These are phyloP conservation scores for Chiridota heheva DNA, from an alignment of 35 echinoderm and acorn worm genomes.

Conservation along the genomic window DNA sequence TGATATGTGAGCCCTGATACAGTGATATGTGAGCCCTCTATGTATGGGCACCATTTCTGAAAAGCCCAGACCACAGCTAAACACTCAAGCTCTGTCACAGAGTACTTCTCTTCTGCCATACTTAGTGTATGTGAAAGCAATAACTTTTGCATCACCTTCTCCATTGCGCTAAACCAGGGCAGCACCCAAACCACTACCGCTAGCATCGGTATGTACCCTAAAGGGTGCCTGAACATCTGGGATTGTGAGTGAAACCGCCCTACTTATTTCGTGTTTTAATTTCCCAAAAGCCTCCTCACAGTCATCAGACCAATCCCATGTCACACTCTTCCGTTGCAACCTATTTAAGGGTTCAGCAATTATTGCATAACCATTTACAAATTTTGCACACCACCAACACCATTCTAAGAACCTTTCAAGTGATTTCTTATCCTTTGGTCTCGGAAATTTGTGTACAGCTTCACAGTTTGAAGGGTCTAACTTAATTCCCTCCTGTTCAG, in stretches of 20 bases:
- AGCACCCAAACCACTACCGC: background rate
- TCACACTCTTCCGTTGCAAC: background rate
- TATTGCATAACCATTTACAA: background rate
- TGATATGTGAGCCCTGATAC: background rate
- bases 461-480: constrained; percentile 40
- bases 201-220: constrained; percentile 12
- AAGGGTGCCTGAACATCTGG: background rate
- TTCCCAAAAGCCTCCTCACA: background rate
- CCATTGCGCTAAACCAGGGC: background rate
- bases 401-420: background rate
- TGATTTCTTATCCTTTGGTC: background rate
- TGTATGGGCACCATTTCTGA: background rate
- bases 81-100: constrained; percentile 30
- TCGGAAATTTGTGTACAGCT: constrained; percentile 19
- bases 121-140: constrained; percentile 24
- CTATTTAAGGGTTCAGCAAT: background rate
- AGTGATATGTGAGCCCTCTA: background rate
- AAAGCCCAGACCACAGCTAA: background rate
- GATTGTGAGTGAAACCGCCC: background rate
- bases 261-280: background rate
- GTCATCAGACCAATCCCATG: background rate
- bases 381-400: background rate
- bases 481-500: constrained; percentile 7
- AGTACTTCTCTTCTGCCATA: background rate
- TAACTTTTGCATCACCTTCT: background rate